phyloP scores from a whole-genome alignment of 2,113 vertebrate species.

The Salvator merianae region DNA sequence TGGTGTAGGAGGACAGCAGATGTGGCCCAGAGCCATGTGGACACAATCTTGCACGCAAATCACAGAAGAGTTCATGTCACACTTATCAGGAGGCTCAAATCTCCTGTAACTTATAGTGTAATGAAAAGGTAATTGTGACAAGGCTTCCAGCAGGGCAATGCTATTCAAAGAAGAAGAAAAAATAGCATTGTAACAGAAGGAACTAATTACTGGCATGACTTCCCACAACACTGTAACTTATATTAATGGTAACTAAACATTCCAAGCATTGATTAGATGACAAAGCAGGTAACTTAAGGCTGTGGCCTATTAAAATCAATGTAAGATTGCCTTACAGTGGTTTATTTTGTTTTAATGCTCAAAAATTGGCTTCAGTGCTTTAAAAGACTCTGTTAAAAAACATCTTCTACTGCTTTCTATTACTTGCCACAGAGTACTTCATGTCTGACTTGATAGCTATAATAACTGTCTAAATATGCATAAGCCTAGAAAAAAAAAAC shows the following conservation, averaged over 20 bases:
- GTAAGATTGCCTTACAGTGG: background rate
- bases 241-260: background rate
- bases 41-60: no score
- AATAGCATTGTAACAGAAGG: no score
- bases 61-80: no score
- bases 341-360: background rate
- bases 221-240: background rate
- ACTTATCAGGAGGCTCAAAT: no score
- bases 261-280: background rate
- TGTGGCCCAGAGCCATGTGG: no score
- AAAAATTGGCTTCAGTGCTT: background rate
- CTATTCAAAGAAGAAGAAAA: no score
- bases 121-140: no score
- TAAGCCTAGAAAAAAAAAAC: background rate
- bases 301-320: no score
- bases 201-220: background rate
- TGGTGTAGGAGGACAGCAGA: no score
- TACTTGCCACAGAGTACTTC: background rate
- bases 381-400: background rate
- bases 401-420: background rate
- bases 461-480: background rate
- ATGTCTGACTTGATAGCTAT: background rate
- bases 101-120: no score
- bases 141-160: no score
- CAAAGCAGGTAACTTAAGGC: no score